Evolutionary conservation across 64 coral and sea anemone genomes (phyloP).

Genomic region (Cladopsammia gracilis): DNA sequence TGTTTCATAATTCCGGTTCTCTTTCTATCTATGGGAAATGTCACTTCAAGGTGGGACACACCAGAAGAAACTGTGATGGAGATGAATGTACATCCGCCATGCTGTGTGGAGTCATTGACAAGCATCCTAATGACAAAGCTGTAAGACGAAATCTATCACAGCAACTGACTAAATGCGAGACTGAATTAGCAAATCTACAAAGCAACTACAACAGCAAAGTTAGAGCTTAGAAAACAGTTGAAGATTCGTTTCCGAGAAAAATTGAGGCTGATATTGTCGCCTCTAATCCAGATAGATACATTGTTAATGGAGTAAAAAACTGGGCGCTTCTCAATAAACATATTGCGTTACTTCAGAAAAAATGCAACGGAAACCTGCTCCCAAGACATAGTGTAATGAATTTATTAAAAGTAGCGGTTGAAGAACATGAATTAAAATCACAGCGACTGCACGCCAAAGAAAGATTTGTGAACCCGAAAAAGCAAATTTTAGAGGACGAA

Average conservation of each 20-base stretch:
- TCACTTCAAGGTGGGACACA: slow-evolving; percentile 32
- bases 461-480: slow-evolving; percentile 15
- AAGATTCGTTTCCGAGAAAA: slow-evolving; percentile 41
- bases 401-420: slow-evolving; percentile 5
- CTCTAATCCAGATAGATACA: slow-evolving; percentile 37
- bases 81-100: slow-evolving; percentile 17
- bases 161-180: slow-evolving; percentile 7
- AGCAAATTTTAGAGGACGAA: slow-evolving; percentile 10
- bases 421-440: neutral
- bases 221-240: slow-evolving; percentile 37
- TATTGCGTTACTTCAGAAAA: slow-evolving; percentile 27
- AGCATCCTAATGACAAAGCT: slow-evolving; percentile 36
- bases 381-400: neutral
- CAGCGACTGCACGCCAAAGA: neutral
- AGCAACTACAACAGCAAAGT: slow-evolving; percentile 27
- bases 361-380: slow-evolving; percentile 9
- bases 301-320: slow-evolving; percentile 50
- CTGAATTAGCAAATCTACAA: slow-evolving; percentile 36
- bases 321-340: slow-evolving; percentile 33
- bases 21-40: slow-evolving; percentile 19
- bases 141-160: neutral
- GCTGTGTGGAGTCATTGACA: slow-evolving; percentile 46
- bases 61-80: slow-evolving; percentile 17
- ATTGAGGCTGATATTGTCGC: slow-evolving; percentile 47
- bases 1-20: slow-evolving; percentile 28